Conservation (phyloP, 2,797 vertebrate genomes). For the Micromesistius poutassou region DNA sequence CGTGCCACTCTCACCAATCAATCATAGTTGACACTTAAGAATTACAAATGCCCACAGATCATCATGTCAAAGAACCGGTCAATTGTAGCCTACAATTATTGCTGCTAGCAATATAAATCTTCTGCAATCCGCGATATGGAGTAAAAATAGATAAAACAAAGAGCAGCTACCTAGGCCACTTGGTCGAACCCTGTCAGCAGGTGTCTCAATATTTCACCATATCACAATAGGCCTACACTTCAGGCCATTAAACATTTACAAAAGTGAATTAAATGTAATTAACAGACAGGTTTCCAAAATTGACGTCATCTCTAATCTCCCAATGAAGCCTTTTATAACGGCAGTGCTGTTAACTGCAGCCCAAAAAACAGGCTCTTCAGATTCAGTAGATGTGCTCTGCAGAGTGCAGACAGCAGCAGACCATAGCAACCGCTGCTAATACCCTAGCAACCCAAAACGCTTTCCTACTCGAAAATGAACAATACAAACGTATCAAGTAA, state of each 20-base stretch:
- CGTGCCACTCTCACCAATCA: neutral
- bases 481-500: neutral
- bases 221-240: neutral
- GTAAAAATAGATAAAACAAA: constrained; percentile 56
- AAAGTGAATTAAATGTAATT: neutral
- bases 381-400: neutral
- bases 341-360: neutral
- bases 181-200: neutral
- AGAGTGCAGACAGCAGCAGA: neutral
- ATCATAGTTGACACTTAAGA: too few species aligned
- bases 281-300: neutral
- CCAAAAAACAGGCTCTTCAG: neutral
- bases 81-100: neutral
- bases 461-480: neutral
- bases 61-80: neutral
- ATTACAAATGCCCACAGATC: neutral
- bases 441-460: constrained; percentile 49
- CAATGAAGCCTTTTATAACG: too few species aligned
- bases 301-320: neutral
- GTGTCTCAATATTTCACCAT: neutral
- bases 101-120: neutral
- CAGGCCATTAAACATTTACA: neutral
- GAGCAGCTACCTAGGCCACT: neutral
- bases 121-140: constrained; percentile 54
- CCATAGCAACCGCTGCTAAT: constrained; percentile 49